Evolutionary conservation across 2,888 invertebrate species (phyloP).

Genomic region (Hoplodrina blanda): DNA sequence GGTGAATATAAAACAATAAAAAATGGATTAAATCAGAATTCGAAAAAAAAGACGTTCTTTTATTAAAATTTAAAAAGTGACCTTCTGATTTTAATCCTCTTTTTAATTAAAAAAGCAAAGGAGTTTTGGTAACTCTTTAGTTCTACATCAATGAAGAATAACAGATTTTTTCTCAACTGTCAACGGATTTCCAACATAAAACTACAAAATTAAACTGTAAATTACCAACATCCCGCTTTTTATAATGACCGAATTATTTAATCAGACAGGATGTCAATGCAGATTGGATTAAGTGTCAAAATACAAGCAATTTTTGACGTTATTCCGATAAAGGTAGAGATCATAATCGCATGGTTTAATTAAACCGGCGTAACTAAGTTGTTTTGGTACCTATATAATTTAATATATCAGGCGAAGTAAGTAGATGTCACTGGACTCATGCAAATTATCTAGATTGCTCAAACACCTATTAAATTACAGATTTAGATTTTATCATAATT

Average conservation of each 20-base stretch:
- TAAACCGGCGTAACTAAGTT: conserved; percentile 40
- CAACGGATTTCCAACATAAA: background rate
- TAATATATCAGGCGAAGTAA: conserved; percentile 33
- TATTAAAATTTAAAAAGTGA: no score
- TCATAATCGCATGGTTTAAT: conserved; percentile 47
- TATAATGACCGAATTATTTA: conserved; percentile 40
- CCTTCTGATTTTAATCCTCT: no score
- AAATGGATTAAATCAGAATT: no score
- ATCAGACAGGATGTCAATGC: conserved; percentile 38
- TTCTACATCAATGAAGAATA: background rate
- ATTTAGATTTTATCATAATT: conserved; percentile 62
- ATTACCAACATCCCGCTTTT: conserved; percentile 13
- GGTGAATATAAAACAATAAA: no score
- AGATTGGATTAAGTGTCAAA: conserved; percentile 25
- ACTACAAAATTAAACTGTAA: conserved; percentile 2
- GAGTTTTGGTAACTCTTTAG: no score
- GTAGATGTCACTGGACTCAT: conserved; percentile 43
- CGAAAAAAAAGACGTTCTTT: no score
- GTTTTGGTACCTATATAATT: conserved; percentile 40
- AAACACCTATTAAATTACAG: conserved; percentile 58
- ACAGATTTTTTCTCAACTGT: background rate
- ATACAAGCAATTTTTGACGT: conserved; percentile 32
- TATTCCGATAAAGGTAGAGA: conserved; percentile 37
- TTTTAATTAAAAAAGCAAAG: no score
- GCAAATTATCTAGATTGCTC: conserved; percentile 57